A percentile compares a stretch with the other conserved stretches of the same genome.
Conservation (phyloP, 2,797 vertebrate species). For the Melanitta fusca region DNA sequence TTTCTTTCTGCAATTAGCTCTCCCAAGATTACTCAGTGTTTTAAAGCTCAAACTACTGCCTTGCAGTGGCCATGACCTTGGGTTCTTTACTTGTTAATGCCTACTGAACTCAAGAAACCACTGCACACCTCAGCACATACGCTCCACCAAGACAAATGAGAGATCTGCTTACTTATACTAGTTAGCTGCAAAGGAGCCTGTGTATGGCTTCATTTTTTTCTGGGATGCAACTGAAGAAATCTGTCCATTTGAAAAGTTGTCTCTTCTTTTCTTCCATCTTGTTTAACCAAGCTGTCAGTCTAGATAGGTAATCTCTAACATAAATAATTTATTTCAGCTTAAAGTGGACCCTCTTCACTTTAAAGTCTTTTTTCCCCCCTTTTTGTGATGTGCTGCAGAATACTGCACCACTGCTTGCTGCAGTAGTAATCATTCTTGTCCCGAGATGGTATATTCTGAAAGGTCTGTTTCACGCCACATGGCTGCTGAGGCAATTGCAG, state of each 20-base stretch:
- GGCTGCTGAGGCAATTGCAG: neutral
- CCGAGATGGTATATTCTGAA: neutral
- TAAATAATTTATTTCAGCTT: neutral
- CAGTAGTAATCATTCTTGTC: constrained; percentile 41
- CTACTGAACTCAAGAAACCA: neutral
- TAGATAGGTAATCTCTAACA: neutral
- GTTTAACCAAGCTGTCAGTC: neutral
- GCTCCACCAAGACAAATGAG: neutral
- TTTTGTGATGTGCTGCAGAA: neutral
- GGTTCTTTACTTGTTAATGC: neutral
- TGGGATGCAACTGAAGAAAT: neutral
- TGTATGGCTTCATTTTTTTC: neutral
- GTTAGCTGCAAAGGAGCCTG: neutral
- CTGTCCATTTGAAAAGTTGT: neutral
- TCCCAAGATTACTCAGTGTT: neutral
- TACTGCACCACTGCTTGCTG: constrained; percentile 6
- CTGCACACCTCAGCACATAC: neutral
- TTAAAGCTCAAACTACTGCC: neutral
- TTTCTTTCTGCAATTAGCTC: neutral
- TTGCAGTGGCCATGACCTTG: neutral
- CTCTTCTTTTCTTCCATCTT: neutral
- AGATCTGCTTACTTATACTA: neutral
- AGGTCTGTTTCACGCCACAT: neutral
- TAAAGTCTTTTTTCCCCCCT: neutral
- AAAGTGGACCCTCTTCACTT: neutral